Base-by-base conservation (phyloP, 2,113 vertebrate species). In the Pygoscelis antarcticus region DNA sequence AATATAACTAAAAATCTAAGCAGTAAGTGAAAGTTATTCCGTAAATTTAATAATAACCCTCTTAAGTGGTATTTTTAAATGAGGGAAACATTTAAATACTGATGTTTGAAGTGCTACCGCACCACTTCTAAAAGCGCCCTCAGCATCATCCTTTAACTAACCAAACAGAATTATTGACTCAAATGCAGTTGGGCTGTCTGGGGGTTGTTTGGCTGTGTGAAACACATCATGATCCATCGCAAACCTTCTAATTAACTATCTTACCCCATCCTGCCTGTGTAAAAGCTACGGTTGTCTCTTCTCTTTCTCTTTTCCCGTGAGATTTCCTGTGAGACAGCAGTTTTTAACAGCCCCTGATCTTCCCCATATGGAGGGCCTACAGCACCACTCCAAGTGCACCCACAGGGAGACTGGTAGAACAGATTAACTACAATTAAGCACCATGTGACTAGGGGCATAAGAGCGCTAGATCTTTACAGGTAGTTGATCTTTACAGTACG, bases 191-290 rank as follows among this genome's bases (percentile, higher is more conserved):
- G 10, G 9, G n/a, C 7, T 32, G 32, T 57, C 22, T 7, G 32
- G 36, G 52, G 18, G 6, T 42, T 47, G 6, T 47, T 6, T 21
- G 14, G 22, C 51, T 61, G 18, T 2, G 9, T 11, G 14, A n/a
- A 25, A 44, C 9, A 0, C 10, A 0, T 34, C 11, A 7, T 2
- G 27, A 55, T 38, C 17, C n/a, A 16, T 15, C 3, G 2, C 46
- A 66, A 60, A 55, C 34, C 46, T 52, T 30, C 44, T 55, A 21
- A 65, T 46, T 30, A 77, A 27, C 23, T 26, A 1, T 34, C 27
- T 49, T 42, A 30, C 46, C 32, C 40, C 11, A 7, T 42, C 40
- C 30, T 30, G 16, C 38, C 7, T 3, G 5, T 44, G 20, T 29
- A 42, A 42, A 38, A 57, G n/a, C 57, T 10, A 1, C 2, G 26